Base-by-base conservation (phyloP, 2,888 invertebrate species). In the Arrhopalites spinosus region DNA sequence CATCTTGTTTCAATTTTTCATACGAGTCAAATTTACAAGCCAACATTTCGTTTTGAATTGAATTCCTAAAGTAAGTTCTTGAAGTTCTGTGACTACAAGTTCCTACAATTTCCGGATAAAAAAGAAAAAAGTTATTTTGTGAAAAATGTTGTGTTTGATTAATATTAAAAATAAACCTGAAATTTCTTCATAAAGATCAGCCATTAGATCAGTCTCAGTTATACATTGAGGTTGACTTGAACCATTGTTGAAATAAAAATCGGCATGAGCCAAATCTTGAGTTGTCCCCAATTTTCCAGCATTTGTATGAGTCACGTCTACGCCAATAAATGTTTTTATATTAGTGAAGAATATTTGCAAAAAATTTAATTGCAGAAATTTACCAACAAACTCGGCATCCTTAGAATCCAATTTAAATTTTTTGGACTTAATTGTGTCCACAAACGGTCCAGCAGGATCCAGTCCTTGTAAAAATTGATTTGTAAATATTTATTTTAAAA, bases 81-180 rank as follows among this genome's bases (percentile, higher is more conserved):
- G 67, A 8, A 67, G 43, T 36, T 43, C 23, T 15, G 30, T 67
- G 67, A n/a, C 45, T 45, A 23, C 67, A 67, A 36, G 13, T 5
- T 1, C 67, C 67, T 67, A 20, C n/a, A 67, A 67, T 61, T 61
- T 61, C n/a, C n/a, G n/a, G n/a, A n/a, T n/a, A n/a, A n/a, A 11
- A 61, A 23, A 23, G 36, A 66, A 25, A n/a, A 66, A 66, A 29
- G n/a, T 36, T n/a, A 29, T 30, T 30, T n/a, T 30, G 17, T 13
- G 23, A 25, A 25, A 11, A 7, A 61, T 23, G 20, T 61, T 61
- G 13, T 45, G 25, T 25, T 3, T 61, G 61, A 2, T 25, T 61
- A 61, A n/a, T 7, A 23, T 61, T 61, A 2, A 25, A 7, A 25
- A 61, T 61, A 25, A 1, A 67, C 67, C 67, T 13, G 67, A n/a